Conservation (phyloP, 2,888 invertebrate genomes). For the Caenorhabditis panamensis region DNA sequence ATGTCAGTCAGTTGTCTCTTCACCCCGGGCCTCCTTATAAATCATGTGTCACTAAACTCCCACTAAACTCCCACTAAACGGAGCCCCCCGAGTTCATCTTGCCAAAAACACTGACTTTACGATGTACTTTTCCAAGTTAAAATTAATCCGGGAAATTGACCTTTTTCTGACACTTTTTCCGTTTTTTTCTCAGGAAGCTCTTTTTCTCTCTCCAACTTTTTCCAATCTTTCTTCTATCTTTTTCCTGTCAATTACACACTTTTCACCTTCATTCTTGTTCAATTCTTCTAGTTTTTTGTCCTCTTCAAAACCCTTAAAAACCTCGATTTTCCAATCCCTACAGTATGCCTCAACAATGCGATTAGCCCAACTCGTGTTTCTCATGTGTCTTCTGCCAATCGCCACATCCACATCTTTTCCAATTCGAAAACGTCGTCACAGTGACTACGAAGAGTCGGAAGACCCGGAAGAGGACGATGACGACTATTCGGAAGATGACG, state of each 20-base stretch:
- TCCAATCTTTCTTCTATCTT: neutral
- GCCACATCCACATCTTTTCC: slow-evolving; percentile 4
- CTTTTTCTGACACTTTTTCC: neutral
- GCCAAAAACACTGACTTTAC: neutral
- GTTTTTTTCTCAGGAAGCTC: neutral
- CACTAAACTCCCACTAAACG: neutral
- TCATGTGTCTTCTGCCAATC: neutral
- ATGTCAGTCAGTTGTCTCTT: slow-evolving; percentile 12
- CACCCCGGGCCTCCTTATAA: neutral
- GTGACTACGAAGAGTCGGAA: slow-evolving; percentile 1
- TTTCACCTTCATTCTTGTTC: neutral
- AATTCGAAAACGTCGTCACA: slow-evolving; percentile 23
- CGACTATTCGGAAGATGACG: slow-evolving; percentile 32
- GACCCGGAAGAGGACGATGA: slow-evolving; percentile 33
- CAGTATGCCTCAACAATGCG: slow-evolving; percentile 22
- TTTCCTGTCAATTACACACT: neutral
- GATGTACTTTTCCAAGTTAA: no score
- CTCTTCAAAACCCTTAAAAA: neutral
- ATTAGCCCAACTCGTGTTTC: neutral
- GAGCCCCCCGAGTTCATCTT: neutral
- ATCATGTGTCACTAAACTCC: slow-evolving; percentile 26
- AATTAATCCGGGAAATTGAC: no score
- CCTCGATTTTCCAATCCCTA: neutral
- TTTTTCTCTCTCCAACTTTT: neutral
- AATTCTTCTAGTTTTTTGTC: neutral